These are phyloP conservation scores for Thymelicus acteon DNA, from an alignment of 2,888 invertebrate species.

Conservation along the genomic window DNA sequence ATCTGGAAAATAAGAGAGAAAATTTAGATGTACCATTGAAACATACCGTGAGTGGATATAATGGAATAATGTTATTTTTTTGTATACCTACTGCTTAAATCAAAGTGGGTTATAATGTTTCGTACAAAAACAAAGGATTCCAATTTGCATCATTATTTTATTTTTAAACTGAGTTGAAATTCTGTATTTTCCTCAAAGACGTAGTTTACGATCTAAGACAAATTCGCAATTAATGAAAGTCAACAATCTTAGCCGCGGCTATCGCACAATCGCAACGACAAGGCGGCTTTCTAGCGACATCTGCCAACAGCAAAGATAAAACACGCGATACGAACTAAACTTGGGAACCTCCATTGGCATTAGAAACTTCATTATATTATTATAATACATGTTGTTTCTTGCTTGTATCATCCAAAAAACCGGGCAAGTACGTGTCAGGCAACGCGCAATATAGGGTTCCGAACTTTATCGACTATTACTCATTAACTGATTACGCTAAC, in stretches of 20 bases:
- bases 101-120: too few relatives aligned
- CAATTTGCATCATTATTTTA: conserved; percentile 13
- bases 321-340: conserved; percentile 52
- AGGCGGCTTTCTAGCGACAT: conserved; percentile 65
- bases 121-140: background rate
- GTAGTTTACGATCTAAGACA: conserved; percentile 45
- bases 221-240: conserved; percentile 57
- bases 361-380: conserved; percentile 36
- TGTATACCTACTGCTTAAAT: too few relatives aligned
- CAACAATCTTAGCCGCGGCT: conserved; percentile 51
- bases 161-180: background rate
- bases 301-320: conserved; percentile 59
- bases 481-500: too few relatives aligned
- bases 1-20: too few relatives aligned
- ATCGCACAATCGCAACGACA: conserved; percentile 59
- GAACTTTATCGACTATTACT: too few relatives aligned
- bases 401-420: background rate
- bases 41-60: too few relatives aligned
- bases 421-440: too few relatives aligned
- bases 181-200: conserved; percentile 22
- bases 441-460: too few relatives aligned
- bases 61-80: too few relatives aligned
- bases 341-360: conserved; percentile 44
- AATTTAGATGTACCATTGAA: too few relatives aligned
- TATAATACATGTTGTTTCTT: conserved; percentile 10